These are phyloP conservation scores for Mirza zaza DNA, from an alignment of 2,113 vertebrate genomes.

Conservation along the genomic window DNA sequence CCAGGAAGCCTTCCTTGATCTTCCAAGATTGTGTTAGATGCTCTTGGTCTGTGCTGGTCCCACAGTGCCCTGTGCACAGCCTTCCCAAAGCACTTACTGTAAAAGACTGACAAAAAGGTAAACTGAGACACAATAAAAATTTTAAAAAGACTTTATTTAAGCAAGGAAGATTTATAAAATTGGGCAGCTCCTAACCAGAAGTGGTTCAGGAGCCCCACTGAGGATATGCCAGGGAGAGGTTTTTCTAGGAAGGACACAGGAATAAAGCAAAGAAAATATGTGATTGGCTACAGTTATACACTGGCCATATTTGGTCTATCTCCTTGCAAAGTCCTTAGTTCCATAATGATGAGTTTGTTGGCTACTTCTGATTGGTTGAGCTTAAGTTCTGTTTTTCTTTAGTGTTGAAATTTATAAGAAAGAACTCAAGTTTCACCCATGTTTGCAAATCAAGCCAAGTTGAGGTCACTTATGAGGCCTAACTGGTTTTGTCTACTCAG, in stretches of 20 bases:
- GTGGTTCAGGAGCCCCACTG: neutral
- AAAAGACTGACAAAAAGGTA: neutral
- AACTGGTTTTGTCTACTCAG: neutral
- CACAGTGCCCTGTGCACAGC: neutral
- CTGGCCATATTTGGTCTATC: neutral
- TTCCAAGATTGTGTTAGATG: neutral
- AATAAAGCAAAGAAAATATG: neutral
- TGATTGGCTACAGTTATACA: neutral
- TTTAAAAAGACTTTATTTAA: neutral
- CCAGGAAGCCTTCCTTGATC: neutral
- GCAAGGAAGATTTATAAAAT: neutral
- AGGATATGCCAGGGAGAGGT: neutral
- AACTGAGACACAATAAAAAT: neutral
- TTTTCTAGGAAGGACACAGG: neutral
- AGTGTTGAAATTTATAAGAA: neutral
- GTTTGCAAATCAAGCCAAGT: neutral
- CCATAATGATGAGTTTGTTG: neutral
- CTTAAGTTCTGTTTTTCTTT: neutral
- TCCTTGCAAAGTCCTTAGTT: neutral
- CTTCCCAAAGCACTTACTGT: neutral
- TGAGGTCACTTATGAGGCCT: neutral
- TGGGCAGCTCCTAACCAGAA: neutral
- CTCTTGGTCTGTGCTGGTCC: neutral
- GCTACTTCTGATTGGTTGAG: neutral
- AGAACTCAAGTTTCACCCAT: neutral